A percentile compares a stretch with the other conserved stretches of the same genome.
phyloP scores from a whole-genome alignment of 2,113 vertebrate genomes.

The Ciconia maguari region DNA sequence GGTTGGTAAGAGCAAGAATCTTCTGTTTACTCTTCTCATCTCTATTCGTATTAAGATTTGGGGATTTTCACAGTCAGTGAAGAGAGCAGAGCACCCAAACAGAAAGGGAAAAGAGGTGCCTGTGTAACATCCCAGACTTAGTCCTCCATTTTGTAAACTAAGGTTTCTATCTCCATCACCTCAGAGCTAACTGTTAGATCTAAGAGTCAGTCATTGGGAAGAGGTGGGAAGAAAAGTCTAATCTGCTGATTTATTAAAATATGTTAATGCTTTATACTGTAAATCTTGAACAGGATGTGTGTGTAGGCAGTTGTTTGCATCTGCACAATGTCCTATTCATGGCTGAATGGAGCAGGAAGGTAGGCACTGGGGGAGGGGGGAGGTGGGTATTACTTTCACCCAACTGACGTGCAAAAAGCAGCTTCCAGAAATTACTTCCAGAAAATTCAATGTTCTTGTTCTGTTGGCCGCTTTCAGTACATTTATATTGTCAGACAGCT shows the following conservation, averaged over 20 bases:
- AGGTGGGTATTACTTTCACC: neutral
- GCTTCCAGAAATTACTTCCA: neutral
- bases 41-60: neutral
- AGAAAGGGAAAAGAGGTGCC: neutral
- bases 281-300: conserved; percentile 33
- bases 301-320: conserved; percentile 38
- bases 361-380: neutral
- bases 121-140: neutral
- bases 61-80: neutral
- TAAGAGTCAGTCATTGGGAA: neutral
- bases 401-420: neutral
- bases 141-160: neutral
- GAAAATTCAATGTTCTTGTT: neutral
- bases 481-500: neutral
- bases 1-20: neutral
- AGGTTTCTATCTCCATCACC: neutral
- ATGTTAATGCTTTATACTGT: neutral
- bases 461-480: neutral
- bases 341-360: neutral
- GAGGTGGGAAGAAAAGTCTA: neutral
- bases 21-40: neutral
- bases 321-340: neutral
- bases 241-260: conserved; percentile 27
- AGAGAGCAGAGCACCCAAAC: neutral
- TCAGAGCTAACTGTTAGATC: neutral